Evolutionary conservation across 2,888 invertebrate genomes (phyloP).

Genomic region (Bhutanitis thaidina): DNA sequence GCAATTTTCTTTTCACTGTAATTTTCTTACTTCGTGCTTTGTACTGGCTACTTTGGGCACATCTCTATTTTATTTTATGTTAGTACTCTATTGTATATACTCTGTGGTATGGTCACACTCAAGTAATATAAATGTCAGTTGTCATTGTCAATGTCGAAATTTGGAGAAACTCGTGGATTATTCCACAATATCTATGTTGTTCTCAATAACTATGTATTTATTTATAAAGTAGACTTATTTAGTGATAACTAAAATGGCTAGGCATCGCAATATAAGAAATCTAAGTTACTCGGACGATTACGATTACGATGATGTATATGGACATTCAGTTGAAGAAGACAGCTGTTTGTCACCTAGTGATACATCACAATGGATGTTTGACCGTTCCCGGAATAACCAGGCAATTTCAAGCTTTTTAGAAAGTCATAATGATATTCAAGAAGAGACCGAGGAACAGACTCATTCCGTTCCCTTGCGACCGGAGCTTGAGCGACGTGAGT

Average conservation of each 20-base stretch:
- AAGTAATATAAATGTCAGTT: no score
- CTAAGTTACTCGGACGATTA: slow-evolving; percentile 94
- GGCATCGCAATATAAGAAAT: slow-evolving; percentile 91
- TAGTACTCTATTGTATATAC: no score
- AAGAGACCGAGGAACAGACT: slow-evolving; percentile 78
- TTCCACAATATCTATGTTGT: slow-evolving; percentile 15
- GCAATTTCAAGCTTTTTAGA: slow-evolving; percentile 89
- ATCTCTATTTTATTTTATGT: no score
- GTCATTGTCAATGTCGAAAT: slow-evolving; percentile 24
- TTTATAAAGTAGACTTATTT: background rate
- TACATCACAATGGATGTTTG: slow-evolving; percentile 90
- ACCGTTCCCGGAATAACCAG: slow-evolving; percentile 86
- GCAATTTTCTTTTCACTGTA: no score
- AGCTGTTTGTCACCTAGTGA: slow-evolving; percentile 94
- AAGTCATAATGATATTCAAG: slow-evolving; percentile 86
- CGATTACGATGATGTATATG: slow-evolving; percentile 95
- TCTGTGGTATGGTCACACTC: no score
- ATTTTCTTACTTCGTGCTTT: no score
- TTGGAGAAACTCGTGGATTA: slow-evolving; percentile 35
- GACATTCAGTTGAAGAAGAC: slow-evolving; percentile 96
- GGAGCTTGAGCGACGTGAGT: slow-evolving; percentile 57
- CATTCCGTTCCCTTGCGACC: slow-evolving; percentile 28
- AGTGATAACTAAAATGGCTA: slow-evolving; percentile 83
- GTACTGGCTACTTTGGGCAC: no score
- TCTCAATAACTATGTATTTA: slow-evolving; percentile 3